These are phyloP conservation scores for Heliconius cydno DNA, from an alignment of 2,888 invertebrate species.

Conservation along the genomic window DNA sequence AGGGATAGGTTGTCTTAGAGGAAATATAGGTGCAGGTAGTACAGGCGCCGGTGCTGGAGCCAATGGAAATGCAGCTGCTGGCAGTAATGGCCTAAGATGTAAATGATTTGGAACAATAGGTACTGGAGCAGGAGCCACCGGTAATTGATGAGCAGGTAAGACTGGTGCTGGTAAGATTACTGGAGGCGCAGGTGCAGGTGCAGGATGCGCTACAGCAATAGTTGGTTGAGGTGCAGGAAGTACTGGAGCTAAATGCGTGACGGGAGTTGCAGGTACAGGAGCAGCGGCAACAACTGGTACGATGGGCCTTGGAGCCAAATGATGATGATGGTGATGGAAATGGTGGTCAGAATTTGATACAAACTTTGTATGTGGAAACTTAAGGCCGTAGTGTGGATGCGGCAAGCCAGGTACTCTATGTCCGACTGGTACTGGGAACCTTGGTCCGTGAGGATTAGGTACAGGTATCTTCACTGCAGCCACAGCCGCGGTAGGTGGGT, in stretches of 20 bases:
- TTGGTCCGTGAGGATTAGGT: conserved; percentile 60
- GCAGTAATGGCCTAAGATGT: conserved; percentile 60
- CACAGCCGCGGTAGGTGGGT: conserved; percentile 75
- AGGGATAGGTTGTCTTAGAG: conserved; percentile 52
- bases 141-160: conserved; percentile 53
- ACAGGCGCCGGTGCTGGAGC: conserved; percentile 60
- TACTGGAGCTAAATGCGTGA: conserved; percentile 53
- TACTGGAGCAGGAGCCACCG: conserved; percentile 57
- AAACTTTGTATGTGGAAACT: conserved; percentile 68
- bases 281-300: conserved; percentile 58
- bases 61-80: conserved; percentile 58
- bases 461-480: conserved; percentile 76
- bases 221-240: conserved; percentile 61
- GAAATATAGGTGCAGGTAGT: conserved; percentile 52
- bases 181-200: conserved; percentile 60
- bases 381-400: conserved; percentile 71
- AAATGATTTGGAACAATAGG: conserved; percentile 59
- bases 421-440: conserved; percentile 67
- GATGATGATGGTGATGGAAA: conserved; percentile 77
- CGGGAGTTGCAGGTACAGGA: conserved; percentile 45
- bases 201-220: conserved; percentile 59
- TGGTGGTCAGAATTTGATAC: conserved; percentile 68
- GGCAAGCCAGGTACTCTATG: conserved; percentile 68
- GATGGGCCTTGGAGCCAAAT: conserved; percentile 67
- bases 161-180: conserved; percentile 55